Base-by-base conservation (phyloP, 2,797 vertebrate genomes). In the Gymnoscopelus microlampas region DNA sequence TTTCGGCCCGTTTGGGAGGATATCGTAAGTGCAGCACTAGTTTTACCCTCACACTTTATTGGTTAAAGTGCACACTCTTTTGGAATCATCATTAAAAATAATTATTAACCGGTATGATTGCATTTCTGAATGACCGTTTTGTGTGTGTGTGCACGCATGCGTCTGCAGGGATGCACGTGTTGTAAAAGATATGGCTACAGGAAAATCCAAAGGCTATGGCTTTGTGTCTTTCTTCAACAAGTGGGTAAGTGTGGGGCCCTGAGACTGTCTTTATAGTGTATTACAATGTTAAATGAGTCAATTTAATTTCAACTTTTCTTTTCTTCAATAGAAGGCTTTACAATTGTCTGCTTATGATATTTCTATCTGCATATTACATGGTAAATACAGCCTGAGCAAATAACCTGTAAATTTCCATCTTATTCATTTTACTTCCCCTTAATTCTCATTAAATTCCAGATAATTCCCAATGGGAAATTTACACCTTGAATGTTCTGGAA, bases 171-270 rank as follows among this genome's bases (percentile, higher is more conserved):
- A 99, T 54, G 97, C 98, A 3, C 95, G 97, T 5, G 98, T 99
- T 84, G 98, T 99, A 70, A 99, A 99, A 93, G 98, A 99, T 87
- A 95, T 99, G 96, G 96, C 97, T 12, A 99, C 97, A 23, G 97
- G 98, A 65, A 99, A 99, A 87, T 99, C 98, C 67, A 99, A 97
- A 91, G 98, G 97, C 87, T 99, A 99, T 57, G 98, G 98, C 84
- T 99, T 99, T 71, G 97, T 99, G 67, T 99, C 98, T 82, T 99
- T 99, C 93, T 98, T 98, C 93, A 98, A 98, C 89, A 98, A 99
- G 92, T 98, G 97, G 97, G 97, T 98, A 84, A 91, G 94, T 81
- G 23, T 44, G 8, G 39, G 39, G n/a, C 39, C 14, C 39, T 24
- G 23, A 5, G 49, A 15, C 11, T 53, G 47, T 48, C 19, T 44